A percentile compares a stretch with the other conserved stretches of the same genome.
Evolutionary conservation across 2,797 vertebrate species (phyloP).

Genomic region (Morus bassanus): DNA sequence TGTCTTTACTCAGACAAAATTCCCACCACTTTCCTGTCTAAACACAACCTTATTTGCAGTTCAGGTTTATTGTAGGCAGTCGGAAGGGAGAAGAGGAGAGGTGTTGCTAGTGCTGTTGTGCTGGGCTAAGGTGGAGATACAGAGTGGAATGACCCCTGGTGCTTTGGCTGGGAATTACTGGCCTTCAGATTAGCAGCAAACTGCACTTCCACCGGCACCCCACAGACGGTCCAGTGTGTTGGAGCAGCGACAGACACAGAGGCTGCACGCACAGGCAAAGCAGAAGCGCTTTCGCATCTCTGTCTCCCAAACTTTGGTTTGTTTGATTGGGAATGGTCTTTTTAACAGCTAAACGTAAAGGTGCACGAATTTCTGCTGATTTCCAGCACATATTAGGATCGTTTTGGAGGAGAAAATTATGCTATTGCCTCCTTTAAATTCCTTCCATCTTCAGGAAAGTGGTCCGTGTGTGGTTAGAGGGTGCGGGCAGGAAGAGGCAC

Average conservation of each 20-base stretch:
- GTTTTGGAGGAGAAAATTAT: neutral
- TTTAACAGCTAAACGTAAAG: neutral
- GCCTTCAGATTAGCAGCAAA: rapidly evolving
- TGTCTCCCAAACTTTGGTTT: neutral
- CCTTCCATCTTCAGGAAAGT: neutral
- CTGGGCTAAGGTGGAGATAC: neutral
- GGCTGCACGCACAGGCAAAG: neutral
- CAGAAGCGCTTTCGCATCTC: rapidly evolving
- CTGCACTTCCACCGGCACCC: neutral
- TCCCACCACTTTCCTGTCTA: slow-evolving; percentile 51
- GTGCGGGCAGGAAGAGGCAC: neutral
- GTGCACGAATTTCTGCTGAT: neutral
- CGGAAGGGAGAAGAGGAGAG: neutral
- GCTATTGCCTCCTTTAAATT: neutral
- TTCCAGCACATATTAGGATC: neutral
- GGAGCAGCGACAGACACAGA: neutral
- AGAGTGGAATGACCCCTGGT: slow-evolving; percentile 68
- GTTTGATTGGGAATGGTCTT: neutral
- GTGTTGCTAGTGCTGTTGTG: rapidly evolving
- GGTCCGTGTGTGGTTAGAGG: neutral
- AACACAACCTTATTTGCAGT: slow-evolving; percentile 48
- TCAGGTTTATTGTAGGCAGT: neutral
- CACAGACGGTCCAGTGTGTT: rapidly evolving
- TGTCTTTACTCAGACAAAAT: slow-evolving; percentile 46
- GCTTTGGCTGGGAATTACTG: slow-evolving; percentile 43